These are phyloP conservation scores for Eristalinus sepulchralis DNA, from an alignment of 2,888 invertebrate species.

Conservation along the genomic window DNA sequence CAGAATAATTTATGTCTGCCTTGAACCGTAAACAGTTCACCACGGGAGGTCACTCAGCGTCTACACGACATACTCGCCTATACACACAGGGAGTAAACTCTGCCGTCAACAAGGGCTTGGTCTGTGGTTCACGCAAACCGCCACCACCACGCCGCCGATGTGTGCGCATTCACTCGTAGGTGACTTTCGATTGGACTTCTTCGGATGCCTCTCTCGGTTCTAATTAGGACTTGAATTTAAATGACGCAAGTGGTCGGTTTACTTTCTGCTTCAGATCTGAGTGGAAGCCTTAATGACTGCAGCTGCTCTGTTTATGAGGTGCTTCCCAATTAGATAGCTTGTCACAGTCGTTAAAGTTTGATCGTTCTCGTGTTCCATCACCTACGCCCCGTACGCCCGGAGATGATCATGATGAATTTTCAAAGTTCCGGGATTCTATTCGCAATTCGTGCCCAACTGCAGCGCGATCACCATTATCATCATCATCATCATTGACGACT, in stretches of 20 bases:
- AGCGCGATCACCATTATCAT: constrained; percentile 13
- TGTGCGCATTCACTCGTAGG: constrained; percentile 23
- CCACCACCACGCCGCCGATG: background rate
- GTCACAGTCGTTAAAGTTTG: constrained; percentile 1
- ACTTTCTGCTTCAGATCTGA: background rate
- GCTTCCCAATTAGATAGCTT: constrained; percentile 6
- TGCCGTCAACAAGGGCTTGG: constrained; percentile 28
- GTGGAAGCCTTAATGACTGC: background rate
- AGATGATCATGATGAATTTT: constrained; percentile 23
- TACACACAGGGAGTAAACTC: background rate
- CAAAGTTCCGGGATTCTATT: constrained; percentile 42
- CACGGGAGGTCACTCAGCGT: constrained; percentile 44
- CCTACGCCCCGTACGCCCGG: background rate
- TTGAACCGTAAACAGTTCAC: constrained; percentile 44
- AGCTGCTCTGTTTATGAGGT: constrained; percentile 10
- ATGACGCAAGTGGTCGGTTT: background rate
- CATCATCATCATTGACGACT: background rate
- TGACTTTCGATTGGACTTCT: constrained; percentile 23
- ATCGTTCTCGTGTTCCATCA: background rate
- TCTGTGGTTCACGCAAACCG: background rate
- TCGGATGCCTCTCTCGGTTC: constrained; percentile 10
- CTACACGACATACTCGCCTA: constrained; percentile 27
- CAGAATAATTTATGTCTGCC: constrained; percentile 39
- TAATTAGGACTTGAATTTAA: constrained; percentile 40
- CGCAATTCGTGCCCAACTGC: constrained; percentile 34